Base-by-base conservation (phyloP, 2,888 invertebrate species). In the Torymus aiolomorphi region DNA sequence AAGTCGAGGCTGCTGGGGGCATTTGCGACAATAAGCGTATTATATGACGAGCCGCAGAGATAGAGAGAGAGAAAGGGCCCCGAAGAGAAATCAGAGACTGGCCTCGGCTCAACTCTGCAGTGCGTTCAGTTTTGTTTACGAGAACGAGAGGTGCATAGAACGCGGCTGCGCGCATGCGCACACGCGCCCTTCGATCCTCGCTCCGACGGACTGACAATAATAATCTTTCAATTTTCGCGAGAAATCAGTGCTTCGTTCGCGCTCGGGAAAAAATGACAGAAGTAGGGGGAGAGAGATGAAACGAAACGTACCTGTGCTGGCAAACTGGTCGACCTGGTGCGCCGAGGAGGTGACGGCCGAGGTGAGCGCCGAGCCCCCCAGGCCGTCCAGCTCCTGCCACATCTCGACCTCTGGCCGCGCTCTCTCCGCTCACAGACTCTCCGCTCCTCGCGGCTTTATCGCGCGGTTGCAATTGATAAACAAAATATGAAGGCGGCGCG, bases 321-420 rank as follows among this genome's bases (percentile, higher is more conserved):
- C 85, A 82, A 89, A 89, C 84, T 89, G 89, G 83, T 90, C 90
- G 83, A 88, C 86, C 84, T 89, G 90, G 80, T 89, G 89, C 82
- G 83, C 85, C 82, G 87, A 88, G 83, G 89, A 86, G 85, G 87
- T 89, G 81, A 88, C 85, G 82, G 86, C 86, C 83, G 89, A 10
- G 8, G 74, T 52, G 75, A 87, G 85, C 82, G 86, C 86, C 84
- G 89, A 87, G 83, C 87, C 87, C 69, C 86, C 87, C 82, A 89
- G 84, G 82, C 87, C 86, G 83, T 88, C 88, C 83, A 89, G 84
- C 84, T 89, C 89, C 84, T 90, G 89, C 90, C 89, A 90, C 90
- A 90, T 90, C 77, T 86, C 87, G 86, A 82, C 59, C 49, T 8
- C 57, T 65, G 49, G 83, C 65, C 82, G 78, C 73, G 5, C 24